Base-by-base conservation (phyloP, 2,797 vertebrate species). In the Antennarius maculatus region DNA sequence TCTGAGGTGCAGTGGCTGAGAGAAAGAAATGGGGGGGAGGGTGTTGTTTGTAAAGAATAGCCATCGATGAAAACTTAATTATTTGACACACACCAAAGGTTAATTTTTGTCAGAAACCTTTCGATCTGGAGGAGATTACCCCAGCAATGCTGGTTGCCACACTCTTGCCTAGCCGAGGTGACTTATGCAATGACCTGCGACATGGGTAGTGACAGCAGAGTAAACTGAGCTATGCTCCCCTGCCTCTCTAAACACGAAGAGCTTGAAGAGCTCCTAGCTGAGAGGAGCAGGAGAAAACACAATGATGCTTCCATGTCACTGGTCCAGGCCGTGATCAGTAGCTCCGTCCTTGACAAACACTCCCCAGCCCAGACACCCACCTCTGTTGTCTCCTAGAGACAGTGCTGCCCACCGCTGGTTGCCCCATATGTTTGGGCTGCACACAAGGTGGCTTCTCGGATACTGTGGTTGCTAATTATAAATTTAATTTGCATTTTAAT, bases 401-500 rank as follows among this genome's bases (percentile, higher is more conserved):
- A 87, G 93, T 94, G 94, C 93, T 94, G 93, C 95, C 94, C 93
- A 95, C 94, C 94, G 91, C 92, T 95, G 93, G 91, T 91, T 94
- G 59, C 90, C 95, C 96, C 97, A 98, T 98, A 98, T 98, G 97
- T 96, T 96, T 96, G 94, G 94, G 93, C 94, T 90, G 94, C 89
- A 92, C 93, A 93, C 95, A 95, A 96, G 96, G 95, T 97, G 96
- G 94, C 95, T 97, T 96, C 96, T 96, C 95, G 95, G 95, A 97
- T 98, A 97, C 95, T 94, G 92, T 96, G 95, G 95, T 96, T 97
- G 97, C 97, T 99, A 99, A 99, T 99, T 99, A 99, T 99, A 99
- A 97, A 98, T 98, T 98, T 97, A 97, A 99, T 99, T 99, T 98
- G 97, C 97, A 99, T 99, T 99, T 99, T 99, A 99, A 99, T 99